phyloP scores from a whole-genome alignment of 2,113 vertebrate species.

The Seriola aureovittata region DNA sequence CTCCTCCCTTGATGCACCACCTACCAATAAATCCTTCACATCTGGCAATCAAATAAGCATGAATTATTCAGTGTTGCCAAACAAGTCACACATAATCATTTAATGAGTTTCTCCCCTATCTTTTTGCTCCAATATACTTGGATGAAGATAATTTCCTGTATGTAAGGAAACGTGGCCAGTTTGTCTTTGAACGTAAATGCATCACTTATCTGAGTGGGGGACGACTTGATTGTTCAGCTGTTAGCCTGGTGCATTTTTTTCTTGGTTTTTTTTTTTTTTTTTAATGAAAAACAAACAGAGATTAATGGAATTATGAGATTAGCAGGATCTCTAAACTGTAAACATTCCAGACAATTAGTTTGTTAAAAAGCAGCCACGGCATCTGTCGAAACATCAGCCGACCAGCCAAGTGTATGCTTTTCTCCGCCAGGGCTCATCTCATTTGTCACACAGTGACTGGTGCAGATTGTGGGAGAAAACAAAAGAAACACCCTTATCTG shows the following conservation, averaged over 20 bases:
- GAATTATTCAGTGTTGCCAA: conserved; percentile 77
- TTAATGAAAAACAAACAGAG: conserved; percentile 65
- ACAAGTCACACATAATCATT: conserved; percentile 77
- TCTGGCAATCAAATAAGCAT: conserved; percentile 69
- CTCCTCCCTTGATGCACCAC: conserved; percentile 60
- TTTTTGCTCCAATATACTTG: conserved; percentile 47
- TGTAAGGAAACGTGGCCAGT: conserved; percentile 37
- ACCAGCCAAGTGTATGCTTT: conserved; percentile 3
- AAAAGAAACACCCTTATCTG: conserved; percentile 47
- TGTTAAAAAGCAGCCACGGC: conserved; percentile 23
- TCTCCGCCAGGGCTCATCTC: conserved; percentile 13
- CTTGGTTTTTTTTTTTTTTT: background rate
- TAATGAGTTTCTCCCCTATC: conserved; percentile 71
- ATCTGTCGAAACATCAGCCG: conserved; percentile 40
- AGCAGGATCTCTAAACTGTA: conserved; percentile 39
- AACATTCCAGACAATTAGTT: conserved; percentile 39
- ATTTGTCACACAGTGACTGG: conserved; percentile 54
- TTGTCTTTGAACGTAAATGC: conserved; percentile 56
- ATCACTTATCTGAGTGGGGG: conserved; percentile 36
- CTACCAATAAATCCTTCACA: conserved; percentile 67
- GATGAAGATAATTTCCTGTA: conserved; percentile 48
- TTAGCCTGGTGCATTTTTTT: conserved; percentile 48
- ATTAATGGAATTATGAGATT: conserved; percentile 66
- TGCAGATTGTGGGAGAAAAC: conserved; percentile 31
- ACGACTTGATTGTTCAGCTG: conserved; percentile 1